A percentile compares a stretch with the other conserved stretches of the same genome.
Conservation (phyloP, 2,113 vertebrate species). For the Macquaria ambigua region DNA sequence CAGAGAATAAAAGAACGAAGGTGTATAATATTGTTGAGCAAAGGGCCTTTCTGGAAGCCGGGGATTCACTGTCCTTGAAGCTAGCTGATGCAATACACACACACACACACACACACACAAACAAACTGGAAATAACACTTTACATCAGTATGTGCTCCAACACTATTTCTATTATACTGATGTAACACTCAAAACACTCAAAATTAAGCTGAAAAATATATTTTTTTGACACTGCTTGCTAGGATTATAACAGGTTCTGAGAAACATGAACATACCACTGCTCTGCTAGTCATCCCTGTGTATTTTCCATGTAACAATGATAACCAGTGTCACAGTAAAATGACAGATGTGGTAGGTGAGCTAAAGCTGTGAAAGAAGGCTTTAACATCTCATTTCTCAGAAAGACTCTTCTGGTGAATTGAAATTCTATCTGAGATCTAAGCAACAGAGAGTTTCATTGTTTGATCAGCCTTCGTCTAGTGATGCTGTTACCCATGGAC, state of each 20-base stretch:
- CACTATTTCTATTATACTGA: neutral
- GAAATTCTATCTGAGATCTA: neutral
- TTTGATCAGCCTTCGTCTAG: neutral
- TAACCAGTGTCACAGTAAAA: neutral
- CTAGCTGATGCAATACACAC: conserved; percentile 11
- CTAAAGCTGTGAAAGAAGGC: neutral
- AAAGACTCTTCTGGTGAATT: neutral
- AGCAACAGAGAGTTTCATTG: conserved; percentile 5
- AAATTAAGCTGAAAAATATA: neutral
- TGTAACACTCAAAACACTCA: neutral
- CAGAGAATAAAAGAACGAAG: neutral
- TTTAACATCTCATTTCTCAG: conserved; percentile 27
- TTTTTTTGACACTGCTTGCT: neutral
- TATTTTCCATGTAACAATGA: neutral
- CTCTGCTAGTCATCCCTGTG: neutral
- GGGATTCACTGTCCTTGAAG: conserved; percentile 34
- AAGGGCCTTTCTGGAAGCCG: neutral
- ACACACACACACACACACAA: neutral
- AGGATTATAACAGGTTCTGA: neutral
- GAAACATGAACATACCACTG: neutral
- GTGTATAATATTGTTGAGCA: neutral
- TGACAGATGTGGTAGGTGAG: neutral
- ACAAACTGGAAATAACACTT: neutral
- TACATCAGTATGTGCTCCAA: neutral
- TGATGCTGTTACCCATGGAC: neutral